Percentiles rank a stretch among this genome's conserved stretches.
phyloP scores from a whole-genome alignment of 2,113 vertebrate species.

The Grus americana region DNA sequence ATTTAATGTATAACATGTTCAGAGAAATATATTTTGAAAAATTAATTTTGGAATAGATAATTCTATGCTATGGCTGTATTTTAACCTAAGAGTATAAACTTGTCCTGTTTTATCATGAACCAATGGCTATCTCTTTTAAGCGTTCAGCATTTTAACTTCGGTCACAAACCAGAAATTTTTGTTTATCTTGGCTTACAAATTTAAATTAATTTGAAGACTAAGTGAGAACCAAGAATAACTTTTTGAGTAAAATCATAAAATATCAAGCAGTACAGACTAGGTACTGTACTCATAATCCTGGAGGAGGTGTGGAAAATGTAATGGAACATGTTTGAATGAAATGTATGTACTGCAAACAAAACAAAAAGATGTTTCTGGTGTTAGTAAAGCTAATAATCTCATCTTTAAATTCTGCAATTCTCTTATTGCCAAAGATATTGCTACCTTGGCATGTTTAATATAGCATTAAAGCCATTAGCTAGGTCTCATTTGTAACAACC shows the following conservation, averaged over 20 bases:
- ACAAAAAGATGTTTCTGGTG: background rate
- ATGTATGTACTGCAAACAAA: background rate
- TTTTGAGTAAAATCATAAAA: background rate
- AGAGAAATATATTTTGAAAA: conserved; percentile 60
- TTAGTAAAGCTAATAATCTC: conserved; percentile 1
- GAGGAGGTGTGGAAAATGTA: background rate
- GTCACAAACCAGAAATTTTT: conserved; percentile 38
- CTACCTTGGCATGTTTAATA: conserved; percentile 32
- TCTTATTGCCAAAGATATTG: conserved; percentile 35
- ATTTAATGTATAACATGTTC: conserved; percentile 46
- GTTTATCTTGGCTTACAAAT: conserved; percentile 31
- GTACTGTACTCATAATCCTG: background rate
- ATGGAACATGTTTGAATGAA: background rate
- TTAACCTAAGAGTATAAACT: conserved; percentile 49
- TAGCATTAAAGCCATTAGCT: conserved; percentile 25
- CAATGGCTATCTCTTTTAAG: conserved; percentile 13
- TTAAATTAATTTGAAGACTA: background rate
- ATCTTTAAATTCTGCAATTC: conserved; percentile 16
- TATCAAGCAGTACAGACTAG: background rate
- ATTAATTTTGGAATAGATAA: conserved; percentile 50
- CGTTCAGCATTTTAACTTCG: background rate
- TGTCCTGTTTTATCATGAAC: conserved; percentile 45
- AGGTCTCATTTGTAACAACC: background rate
- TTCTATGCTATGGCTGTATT: conserved; percentile 55
- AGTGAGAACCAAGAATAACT: background rate